Conservation (phyloP, 2,888 invertebrate genomes). For the Hyposoter didymator region DNA sequence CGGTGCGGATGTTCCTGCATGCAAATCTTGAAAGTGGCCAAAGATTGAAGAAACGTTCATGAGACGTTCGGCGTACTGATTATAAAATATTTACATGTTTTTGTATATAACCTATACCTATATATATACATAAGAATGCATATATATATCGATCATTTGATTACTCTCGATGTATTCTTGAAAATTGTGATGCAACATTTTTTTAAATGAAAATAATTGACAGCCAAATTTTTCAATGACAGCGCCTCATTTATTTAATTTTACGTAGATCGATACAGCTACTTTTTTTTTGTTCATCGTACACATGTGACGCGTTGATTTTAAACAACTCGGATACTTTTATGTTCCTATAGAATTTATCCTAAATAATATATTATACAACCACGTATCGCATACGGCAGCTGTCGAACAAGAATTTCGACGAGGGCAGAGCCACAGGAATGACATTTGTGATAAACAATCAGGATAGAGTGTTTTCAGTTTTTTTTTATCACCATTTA, state of each 20-base stretch:
- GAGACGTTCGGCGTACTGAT: slow-evolving; percentile 19
- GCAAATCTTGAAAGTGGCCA: slow-evolving; percentile 66
- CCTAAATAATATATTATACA: slow-evolving; percentile 34
- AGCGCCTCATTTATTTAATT: slow-evolving; percentile 2
- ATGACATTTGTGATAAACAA: slow-evolving; percentile 46
- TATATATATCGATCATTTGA: slow-evolving; percentile 13
- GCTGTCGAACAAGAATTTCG: slow-evolving; percentile 32
- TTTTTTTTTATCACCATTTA: slow-evolving; percentile 23
- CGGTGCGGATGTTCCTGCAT: slow-evolving; percentile 82
- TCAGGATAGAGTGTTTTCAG: slow-evolving; percentile 9
- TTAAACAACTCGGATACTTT: slow-evolving; percentile 55
- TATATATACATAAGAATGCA: background rate
- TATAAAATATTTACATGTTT: slow-evolving; percentile 63
- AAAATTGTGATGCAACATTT: slow-evolving; percentile 17
- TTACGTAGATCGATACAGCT: slow-evolving; percentile 31
- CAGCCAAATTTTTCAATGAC: background rate
- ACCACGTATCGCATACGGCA: slow-evolving; percentile 35
- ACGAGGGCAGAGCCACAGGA: slow-evolving; percentile 44
- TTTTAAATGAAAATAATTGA: background rate
- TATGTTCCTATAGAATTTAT: slow-evolving; percentile 46
- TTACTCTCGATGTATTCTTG: slow-evolving; percentile 22
- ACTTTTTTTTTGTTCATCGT: slow-evolving; percentile 50
- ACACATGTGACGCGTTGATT: slow-evolving; percentile 48
- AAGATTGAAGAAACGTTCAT: slow-evolving; percentile 19
- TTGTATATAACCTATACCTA: slow-evolving; percentile 26